These are phyloP conservation scores for Aleiodes leptofemur DNA, from an alignment of 2,888 invertebrate species.

Conservation along the genomic window DNA sequence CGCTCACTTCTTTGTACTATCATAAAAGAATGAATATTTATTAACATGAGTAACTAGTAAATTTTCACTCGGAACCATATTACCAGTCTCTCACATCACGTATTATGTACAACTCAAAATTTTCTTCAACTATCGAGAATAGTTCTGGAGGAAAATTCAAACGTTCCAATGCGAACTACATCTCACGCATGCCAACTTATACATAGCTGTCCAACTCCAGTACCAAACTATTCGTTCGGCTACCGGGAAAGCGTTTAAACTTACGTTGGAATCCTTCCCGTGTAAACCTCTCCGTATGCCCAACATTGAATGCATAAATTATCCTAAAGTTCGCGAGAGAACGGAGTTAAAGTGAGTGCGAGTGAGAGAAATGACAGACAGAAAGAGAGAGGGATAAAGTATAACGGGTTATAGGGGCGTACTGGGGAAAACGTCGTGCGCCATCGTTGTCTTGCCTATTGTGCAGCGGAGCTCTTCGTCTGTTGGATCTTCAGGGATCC, in stretches of 20 bases:
- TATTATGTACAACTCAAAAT: background rate
- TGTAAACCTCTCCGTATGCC: conserved; percentile 57
- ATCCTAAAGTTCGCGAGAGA: conserved; percentile 58
- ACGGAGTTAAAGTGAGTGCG: background rate
- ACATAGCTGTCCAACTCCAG: conserved; percentile 56
- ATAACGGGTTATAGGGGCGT: conserved; percentile 45
- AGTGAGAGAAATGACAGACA: conserved; percentile 45
- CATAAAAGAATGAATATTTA: no score
- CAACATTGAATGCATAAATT: conserved; percentile 62
- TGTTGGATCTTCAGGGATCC: conserved; percentile 28
- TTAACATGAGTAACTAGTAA: no score
- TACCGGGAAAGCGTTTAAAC: conserved; percentile 64
- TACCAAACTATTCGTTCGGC: conserved; percentile 63
- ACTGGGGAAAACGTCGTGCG: conserved; percentile 39
- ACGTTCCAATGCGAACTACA: conserved; percentile 6
- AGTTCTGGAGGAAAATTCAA: conserved; percentile 7
- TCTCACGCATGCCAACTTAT: conserved; percentile 32
- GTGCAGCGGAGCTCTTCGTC: conserved; percentile 35
- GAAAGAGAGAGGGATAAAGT: conserved; percentile 48
- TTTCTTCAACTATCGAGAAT: conserved; percentile 16
- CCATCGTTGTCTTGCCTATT: conserved; percentile 47
- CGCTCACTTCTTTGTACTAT: no score
- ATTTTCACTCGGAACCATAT: background rate
- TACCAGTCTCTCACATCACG: background rate
- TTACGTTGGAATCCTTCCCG: conserved; percentile 64